These are phyloP conservation scores for Tetramorium bicarinatum DNA, from an alignment of 2,888 invertebrate species.

Conservation along the genomic window DNA sequence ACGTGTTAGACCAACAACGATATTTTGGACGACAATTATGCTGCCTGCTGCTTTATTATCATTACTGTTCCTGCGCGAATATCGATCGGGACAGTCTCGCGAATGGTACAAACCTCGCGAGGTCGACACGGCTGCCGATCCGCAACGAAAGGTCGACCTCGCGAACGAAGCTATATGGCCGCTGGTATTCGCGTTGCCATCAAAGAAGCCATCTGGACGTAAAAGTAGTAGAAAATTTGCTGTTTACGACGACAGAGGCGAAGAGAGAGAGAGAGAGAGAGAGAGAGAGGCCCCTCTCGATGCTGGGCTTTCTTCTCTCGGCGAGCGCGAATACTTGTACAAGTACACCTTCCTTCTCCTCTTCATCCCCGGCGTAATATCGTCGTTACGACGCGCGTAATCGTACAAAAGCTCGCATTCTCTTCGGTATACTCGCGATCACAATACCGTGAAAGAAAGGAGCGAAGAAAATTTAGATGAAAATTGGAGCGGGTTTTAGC, in stretches of 20 bases:
- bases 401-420: slow-evolving; percentile 54
- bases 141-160: slow-evolving; percentile 37
- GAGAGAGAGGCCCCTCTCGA: slow-evolving; percentile 12
- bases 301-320: slow-evolving; percentile 32
- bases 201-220: slow-evolving; percentile 61
- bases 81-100: slow-evolving; percentile 15
- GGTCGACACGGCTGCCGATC: background rate
- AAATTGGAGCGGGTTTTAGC: background rate
- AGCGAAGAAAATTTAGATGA: background rate
- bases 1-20: background rate
- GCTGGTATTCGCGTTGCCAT: slow-evolving; percentile 57
- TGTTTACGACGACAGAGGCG: slow-evolving; percentile 62
- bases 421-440: slow-evolving; percentile 27
- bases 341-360: background rate
- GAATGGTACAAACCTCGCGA: slow-evolving; percentile 3
- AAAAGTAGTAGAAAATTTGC: slow-evolving; percentile 58
- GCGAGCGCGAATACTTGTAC: slow-evolving; percentile 10
- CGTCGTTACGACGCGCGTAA: slow-evolving; percentile 59
- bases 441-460: background rate
- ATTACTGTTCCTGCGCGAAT: background rate
- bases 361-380: slow-evolving; percentile 43
- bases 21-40: background rate
- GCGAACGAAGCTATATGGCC: slow-evolving; percentile 26
- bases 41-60: background rate
- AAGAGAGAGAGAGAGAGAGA: background rate